A percentile compares a stretch with the other conserved stretches of the same genome.
Conservation (phyloP, 1,140 invertebrate genomes). For the Drosophila teissieri region DNA sequence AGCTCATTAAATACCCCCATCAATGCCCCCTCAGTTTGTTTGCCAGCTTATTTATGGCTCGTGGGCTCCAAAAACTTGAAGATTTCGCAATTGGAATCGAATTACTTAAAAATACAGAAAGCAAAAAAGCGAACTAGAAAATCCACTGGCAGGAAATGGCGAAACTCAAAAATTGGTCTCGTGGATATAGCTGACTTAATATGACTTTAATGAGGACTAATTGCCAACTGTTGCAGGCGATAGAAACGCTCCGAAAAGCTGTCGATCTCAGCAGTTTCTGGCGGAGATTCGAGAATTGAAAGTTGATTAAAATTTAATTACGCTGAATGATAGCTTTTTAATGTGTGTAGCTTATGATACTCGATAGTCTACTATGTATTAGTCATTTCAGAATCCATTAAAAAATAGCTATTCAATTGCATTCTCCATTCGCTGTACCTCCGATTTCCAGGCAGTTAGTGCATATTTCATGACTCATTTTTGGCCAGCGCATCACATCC, state of each 20-base stretch:
- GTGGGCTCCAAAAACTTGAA: conserved; percentile 4
- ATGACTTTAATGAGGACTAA: conserved; percentile 70
- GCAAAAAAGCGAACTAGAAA: conserved; percentile 12
- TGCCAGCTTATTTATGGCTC: conserved; percentile 27
- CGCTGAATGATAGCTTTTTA: neutral
- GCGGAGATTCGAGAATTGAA: neutral
- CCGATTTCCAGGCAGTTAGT: neutral
- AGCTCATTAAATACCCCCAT: conserved; percentile 33
- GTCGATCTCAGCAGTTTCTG: neutral
- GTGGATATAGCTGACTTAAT: conserved; percentile 49
- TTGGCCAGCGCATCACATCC: conserved; percentile 23
- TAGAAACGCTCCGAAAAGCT: conserved; percentile 2
- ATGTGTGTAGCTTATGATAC: neutral
- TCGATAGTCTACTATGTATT: neutral
- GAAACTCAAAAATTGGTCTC: conserved; percentile 54
- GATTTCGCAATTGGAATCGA: conserved; percentile 35
- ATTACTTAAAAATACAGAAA: conserved; percentile 14
- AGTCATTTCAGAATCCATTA: too few relatives aligned
- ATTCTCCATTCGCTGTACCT: neutral
- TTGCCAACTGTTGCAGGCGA: conserved; percentile 34
- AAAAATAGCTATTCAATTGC: neutral
- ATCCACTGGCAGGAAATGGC: conserved; percentile 54
- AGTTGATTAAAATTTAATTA: conserved; percentile 1
- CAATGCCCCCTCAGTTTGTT: neutral
- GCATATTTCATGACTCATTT: conserved; percentile 28